Evolutionary conservation across 2,113 vertebrate species (phyloP), one percentile per base, ranked within the genome.

Genomic region (Chamaetylas fuelleborni): DNA sequence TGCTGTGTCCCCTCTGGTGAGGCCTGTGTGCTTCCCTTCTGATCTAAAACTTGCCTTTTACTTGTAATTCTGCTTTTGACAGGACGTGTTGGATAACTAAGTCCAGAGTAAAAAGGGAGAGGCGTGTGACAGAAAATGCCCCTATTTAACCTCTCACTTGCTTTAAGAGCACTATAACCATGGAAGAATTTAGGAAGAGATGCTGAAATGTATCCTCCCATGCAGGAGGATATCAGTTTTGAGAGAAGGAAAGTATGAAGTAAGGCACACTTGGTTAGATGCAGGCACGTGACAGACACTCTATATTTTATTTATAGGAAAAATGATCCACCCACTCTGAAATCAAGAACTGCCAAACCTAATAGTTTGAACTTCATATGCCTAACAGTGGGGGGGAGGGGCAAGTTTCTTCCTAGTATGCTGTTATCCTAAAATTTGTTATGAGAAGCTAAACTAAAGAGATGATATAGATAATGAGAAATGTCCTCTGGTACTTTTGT

Each of bases 231-330:
- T 38, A 26, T 23, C 18, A 22, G 16, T 57, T 80, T 29, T 40
- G 79, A 81, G 71, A 62, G 66, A 87, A 69, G 43, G 14, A 70
- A 16, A 69, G 11, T 36, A 22, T 14, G 56, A 91, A 77, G 58
- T 51, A 38, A 86, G 64, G 51, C 42, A 40, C 6, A 1, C 31
- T 82, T 69, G 28, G 56, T 53, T 77, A 33, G 47, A 50, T 81
- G 33, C 50, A 70, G 60, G 29, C 64, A 38, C 1, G 8, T 82
- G 71, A 70, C 67, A 92, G 72, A 22, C 56, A 10, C 5, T 83
- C n/a, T 85, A 15, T 56, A 43, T 86, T 76, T 92, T 93, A 80
- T 76, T 77, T 54, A 34, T 36, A 58, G 62, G 93, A 48, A 88
- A 86, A 77, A 26, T 40, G 25, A 69, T 73, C 64, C 33, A 34